A percentile compares a stretch with the other conserved stretches of the same genome.
phyloP scores from a whole-genome alignment of 1,140 invertebrate genomes.

The Pararge aegeria region DNA sequence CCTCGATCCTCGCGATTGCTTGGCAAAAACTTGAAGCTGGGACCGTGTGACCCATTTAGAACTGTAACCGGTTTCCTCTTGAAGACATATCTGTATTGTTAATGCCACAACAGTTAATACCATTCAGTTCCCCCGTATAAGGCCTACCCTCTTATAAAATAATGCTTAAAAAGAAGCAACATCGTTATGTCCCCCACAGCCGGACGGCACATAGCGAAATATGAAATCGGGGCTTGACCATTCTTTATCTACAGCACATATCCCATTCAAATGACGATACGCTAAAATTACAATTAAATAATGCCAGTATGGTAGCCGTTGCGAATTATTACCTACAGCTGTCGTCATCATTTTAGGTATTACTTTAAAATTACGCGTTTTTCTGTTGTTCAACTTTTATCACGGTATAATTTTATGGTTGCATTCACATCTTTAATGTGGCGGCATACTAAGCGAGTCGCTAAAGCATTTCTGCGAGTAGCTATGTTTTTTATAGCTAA shows the following conservation, averaged over 20 bases:
- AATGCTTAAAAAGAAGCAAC: constrained; percentile 72
- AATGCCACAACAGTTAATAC: constrained; percentile 67
- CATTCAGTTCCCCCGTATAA: constrained; percentile 65
- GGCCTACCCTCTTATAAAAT: constrained; percentile 62
- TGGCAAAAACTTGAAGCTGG: constrained; percentile 62
- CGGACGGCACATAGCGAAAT: constrained; percentile 63
- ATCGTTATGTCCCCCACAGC: constrained; percentile 57
- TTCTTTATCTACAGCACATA: constrained; percentile 57
- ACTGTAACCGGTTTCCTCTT: constrained; percentile 73
- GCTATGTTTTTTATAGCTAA: constrained; percentile 27
- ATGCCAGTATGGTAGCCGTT: constrained; percentile 36
- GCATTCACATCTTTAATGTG: too few species aligned
- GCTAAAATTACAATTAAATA: constrained; percentile 49
- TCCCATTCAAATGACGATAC: constrained; percentile 51
- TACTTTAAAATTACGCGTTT: too few species aligned
- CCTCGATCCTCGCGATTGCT: constrained; percentile 40
- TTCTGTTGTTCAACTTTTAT: too few species aligned
- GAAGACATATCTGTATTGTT: constrained; percentile 71
- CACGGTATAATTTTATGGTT: too few species aligned
- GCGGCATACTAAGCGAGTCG: too few species aligned
- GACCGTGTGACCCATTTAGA: constrained; percentile 78
- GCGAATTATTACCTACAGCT: constrained; percentile 52
- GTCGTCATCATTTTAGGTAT: constrained; percentile 27
- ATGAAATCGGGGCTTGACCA: constrained; percentile 68
- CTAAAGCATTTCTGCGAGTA: too few species aligned